Conservation (phyloP, 2,888 invertebrate species). For the Suillia variegata region DNA sequence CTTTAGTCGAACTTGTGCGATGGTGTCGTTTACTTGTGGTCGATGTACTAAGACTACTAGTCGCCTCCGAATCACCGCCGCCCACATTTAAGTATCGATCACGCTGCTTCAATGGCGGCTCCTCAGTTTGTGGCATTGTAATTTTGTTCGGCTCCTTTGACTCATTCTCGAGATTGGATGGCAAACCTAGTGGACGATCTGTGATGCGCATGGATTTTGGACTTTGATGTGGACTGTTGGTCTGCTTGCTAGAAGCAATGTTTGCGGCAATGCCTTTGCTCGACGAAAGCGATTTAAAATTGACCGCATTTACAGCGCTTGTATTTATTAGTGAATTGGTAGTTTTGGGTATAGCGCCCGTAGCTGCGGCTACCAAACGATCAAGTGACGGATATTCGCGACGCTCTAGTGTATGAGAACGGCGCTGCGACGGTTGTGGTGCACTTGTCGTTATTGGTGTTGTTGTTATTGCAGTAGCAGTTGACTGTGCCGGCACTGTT, state of each 20-base stretch:
- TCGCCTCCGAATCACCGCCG: neutral
- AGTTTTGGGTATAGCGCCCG: conserved; percentile 57
- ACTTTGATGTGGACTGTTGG: conserved; percentile 31
- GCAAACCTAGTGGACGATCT: conserved; percentile 18
- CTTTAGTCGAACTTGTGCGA: conserved; percentile 34
- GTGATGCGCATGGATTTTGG: conserved; percentile 29
- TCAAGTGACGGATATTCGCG: conserved; percentile 55
- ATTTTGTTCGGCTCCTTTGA: neutral
- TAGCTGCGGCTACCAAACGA: conserved; percentile 49
- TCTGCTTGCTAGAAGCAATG: neutral
- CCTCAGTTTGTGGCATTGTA: neutral
- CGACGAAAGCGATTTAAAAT: neutral
- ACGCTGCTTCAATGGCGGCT: conserved; percentile 14
- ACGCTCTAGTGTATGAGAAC: conserved; percentile 28
- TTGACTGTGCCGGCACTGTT: conserved; percentile 16
- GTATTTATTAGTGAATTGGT: conserved; percentile 7
- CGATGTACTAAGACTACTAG: neutral
- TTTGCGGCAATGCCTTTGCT: neutral
- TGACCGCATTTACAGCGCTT: conserved; percentile 6
- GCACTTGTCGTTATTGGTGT: conserved; percentile 21
- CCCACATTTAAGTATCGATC: conserved; percentile 21
- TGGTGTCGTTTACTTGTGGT: conserved; percentile 35
- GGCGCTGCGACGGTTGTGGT: conserved; percentile 27
- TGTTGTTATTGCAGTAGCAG: conserved; percentile 28
- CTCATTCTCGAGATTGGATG: neutral